Conservation (phyloP, 2,888 invertebrate genomes). For the Drosophila rellima region DNA sequence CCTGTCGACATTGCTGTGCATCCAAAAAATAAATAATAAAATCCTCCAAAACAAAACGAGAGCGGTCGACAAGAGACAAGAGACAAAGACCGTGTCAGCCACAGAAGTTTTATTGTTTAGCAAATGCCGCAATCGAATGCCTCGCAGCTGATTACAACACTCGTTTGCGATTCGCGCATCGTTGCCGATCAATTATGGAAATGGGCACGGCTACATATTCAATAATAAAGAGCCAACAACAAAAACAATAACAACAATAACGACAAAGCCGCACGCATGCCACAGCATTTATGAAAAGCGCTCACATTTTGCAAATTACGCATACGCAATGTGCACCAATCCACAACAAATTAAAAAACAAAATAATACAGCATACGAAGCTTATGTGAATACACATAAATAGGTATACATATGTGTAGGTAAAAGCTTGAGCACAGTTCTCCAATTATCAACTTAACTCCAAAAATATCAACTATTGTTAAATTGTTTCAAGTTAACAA, state of each 20-base stretch:
- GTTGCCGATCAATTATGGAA: slow-evolving; percentile 80
- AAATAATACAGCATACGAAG: slow-evolving; percentile 8
- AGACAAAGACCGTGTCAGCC: slow-evolving; percentile 45
- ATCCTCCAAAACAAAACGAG: slow-evolving; percentile 9
- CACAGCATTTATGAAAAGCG: slow-evolving; percentile 74
- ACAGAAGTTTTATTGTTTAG: slow-evolving; percentile 65
- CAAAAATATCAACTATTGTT: no score
- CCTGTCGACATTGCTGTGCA: slow-evolving; percentile 45
- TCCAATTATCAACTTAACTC: no score
- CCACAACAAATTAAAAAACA: slow-evolving; percentile 15
- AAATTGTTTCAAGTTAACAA: no score
- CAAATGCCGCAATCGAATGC: slow-evolving; percentile 60
- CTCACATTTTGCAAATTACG: slow-evolving; percentile 54
- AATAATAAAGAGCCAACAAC: slow-evolving; percentile 71
- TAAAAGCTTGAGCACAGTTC: no score
- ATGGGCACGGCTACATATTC: slow-evolving; percentile 72
- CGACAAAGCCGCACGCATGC: slow-evolving; percentile 65
- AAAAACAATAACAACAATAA: slow-evolving; percentile 26
- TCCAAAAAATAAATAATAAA: slow-evolving; percentile 26
- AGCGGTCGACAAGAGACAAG: not conserved
- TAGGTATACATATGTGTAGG: not conserved
- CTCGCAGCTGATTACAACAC: slow-evolving; percentile 68
- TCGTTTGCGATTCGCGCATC: slow-evolving; percentile 73
- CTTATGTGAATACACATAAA: slow-evolving; percentile 27
- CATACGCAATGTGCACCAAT: slow-evolving; percentile 60